Evolutionary conservation across 2,797 vertebrate species (phyloP).

Genomic region (Urosaurus nigricauda): DNA sequence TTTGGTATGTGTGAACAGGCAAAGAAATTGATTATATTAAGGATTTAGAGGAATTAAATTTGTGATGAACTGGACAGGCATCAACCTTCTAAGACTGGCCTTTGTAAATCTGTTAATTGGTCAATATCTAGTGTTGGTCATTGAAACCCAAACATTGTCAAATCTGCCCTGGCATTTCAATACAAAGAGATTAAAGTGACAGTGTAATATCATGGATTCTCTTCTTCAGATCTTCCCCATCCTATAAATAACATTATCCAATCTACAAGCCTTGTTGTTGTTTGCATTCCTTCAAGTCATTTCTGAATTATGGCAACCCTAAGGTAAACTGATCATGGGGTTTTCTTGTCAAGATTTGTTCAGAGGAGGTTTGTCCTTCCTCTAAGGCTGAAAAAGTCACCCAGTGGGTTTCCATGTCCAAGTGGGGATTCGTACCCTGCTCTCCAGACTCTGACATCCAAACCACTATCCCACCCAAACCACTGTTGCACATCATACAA

Average conservation of each 20-base stretch:
- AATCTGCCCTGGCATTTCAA: neutral
- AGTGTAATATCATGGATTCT: neutral
- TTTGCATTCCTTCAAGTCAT: too few relatives aligned
- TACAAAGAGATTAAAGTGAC: neutral
- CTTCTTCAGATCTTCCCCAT: neutral
- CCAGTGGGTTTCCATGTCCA: too few relatives aligned
- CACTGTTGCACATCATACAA: neutral
- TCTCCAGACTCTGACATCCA: too few relatives aligned
- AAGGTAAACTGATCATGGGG: too few relatives aligned
- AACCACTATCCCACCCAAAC: too few relatives aligned
- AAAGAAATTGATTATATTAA: neutral
- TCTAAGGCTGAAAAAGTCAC: too few relatives aligned
- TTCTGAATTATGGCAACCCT: too few relatives aligned
- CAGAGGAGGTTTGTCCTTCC: too few relatives aligned
- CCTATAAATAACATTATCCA: neutral
- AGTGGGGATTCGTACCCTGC: too few relatives aligned
- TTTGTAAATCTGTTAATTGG: neutral
- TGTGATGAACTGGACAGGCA: neutral
- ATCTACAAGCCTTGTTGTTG: too few relatives aligned
- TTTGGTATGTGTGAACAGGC: neutral
- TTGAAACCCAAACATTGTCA: constrained; percentile 6
- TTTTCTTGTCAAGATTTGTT: too few relatives aligned
- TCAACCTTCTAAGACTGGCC: neutral
- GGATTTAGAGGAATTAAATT: constrained; percentile 5
- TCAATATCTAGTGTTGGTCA: constrained; percentile 8